phyloP scores from a whole-genome alignment of 2,888 invertebrate species.

The Drosophila aldrichi region DNA sequence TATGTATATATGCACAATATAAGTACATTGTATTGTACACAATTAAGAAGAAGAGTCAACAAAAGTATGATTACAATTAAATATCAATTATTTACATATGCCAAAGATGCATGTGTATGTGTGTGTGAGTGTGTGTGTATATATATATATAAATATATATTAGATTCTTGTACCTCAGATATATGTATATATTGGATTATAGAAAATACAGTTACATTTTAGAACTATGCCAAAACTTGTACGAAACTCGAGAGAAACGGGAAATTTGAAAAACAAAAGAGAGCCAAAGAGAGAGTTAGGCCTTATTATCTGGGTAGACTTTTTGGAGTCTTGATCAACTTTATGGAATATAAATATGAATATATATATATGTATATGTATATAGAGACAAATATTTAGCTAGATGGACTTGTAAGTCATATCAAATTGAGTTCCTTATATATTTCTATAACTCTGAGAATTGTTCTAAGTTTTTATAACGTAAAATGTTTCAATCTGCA shows the following conservation, averaged over 20 bases:
- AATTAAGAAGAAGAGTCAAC: slow-evolving; percentile 5
- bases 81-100: slow-evolving; percentile 37
- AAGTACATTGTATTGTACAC: slow-evolving; percentile 9
- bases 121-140: slow-evolving; percentile 10
- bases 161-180: not conserved
- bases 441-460: not conserved
- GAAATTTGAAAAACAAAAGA: not conserved
- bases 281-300: not conserved
- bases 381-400: not conserved
- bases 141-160: slow-evolving; percentile 1
- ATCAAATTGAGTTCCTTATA: not conserved
- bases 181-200: not conserved
- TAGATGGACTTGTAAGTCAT: not conserved
- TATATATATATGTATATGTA: not conserved
- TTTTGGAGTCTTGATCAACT: not conserved
- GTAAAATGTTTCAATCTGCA: not conserved
- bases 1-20: slow-evolving; percentile 26
- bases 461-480: not conserved
- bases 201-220: not conserved
- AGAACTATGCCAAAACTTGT: not conserved
- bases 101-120: slow-evolving; percentile 25
- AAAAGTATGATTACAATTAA: slow-evolving; percentile 14
- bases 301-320: not conserved
- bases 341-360: not conserved
- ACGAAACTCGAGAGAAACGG: not conserved